phyloP scores from a whole-genome alignment of 2,888 invertebrate species.

The Slavum lentiscoides region DNA sequence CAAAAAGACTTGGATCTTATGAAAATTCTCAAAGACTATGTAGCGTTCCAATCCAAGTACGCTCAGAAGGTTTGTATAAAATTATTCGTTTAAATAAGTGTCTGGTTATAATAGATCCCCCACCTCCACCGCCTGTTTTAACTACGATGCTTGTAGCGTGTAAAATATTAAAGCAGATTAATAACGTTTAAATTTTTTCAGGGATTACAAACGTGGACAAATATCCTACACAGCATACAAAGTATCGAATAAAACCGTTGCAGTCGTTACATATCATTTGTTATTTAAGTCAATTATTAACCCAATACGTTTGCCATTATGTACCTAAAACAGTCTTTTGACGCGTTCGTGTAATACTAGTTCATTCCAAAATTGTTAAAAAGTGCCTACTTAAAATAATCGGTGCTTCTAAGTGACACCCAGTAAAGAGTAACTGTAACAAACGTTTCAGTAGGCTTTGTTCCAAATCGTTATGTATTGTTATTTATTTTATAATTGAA shows the following conservation, averaged over 20 bases:
- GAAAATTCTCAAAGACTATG: constrained; percentile 72
- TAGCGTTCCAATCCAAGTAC: constrained; percentile 73
- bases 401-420: not conserved
- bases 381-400: constrained; percentile 20
- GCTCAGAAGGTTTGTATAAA: constrained; percentile 69
- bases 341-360: not conserved
- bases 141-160: too few relatives aligned
- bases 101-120: too few relatives aligned
- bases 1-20: constrained; percentile 74
- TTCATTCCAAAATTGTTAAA: constrained; percentile 36
- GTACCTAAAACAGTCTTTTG: constrained; percentile 12
- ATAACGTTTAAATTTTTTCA: constrained; percentile 60
- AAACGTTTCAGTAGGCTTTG: constrained; percentile 9
- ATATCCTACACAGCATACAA: constrained; percentile 74
- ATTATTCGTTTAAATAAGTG: not conserved
- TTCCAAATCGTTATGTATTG: constrained; percentile 17
- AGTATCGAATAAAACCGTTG: constrained; percentile 62
- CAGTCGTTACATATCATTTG: constrained; percentile 19
- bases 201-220: constrained; percentile 77
- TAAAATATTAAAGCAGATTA: not conserved
- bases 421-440: not conserved
- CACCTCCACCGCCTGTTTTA: too few relatives aligned
- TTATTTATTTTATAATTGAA: constrained; percentile 45
- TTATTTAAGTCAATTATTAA: constrained; percentile 48
- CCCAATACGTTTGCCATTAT: constrained; percentile 16